These are phyloP conservation scores for Tiliqua scincoides DNA, from an alignment of 2,113 vertebrate species.

Conservation along the genomic window DNA sequence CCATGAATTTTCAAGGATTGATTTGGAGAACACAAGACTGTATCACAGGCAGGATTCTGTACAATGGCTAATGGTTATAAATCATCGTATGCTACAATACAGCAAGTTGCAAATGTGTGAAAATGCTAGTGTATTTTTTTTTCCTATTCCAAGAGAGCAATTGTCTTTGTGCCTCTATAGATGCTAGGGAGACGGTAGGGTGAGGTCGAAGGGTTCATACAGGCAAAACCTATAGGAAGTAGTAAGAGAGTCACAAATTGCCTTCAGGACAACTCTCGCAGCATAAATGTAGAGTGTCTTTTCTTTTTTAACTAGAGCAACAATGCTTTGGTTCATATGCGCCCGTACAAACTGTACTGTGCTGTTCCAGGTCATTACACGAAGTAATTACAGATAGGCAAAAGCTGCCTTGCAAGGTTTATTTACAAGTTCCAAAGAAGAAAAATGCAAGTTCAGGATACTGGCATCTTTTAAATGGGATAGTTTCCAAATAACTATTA, in stretches of 20 bases:
- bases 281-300: background rate
- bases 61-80: background rate
- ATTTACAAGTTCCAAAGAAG: background rate
- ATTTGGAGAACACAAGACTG: background rate
- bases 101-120: background rate
- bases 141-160: background rate
- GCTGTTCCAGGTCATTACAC: slow-evolving; percentile 13
- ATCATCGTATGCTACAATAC: background rate
- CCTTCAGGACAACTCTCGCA: background rate
- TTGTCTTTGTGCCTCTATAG: background rate
- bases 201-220: background rate
- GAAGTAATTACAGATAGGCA: slow-evolving; percentile 27
- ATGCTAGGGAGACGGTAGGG: background rate
- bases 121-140: background rate
- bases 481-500: background rate
- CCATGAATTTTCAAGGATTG: background rate
- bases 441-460: background rate
- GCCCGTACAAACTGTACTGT: background rate
- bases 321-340: background rate
- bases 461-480: background rate
- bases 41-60: background rate
- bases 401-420: slow-evolving; percentile 1
- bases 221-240: background rate
- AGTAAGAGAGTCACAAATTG: background rate
- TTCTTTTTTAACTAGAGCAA: slow-evolving; percentile 1